Evolutionary conservation across 2,113 vertebrate genomes (phyloP).

Genomic region (Istiophorus platypterus): DNA sequence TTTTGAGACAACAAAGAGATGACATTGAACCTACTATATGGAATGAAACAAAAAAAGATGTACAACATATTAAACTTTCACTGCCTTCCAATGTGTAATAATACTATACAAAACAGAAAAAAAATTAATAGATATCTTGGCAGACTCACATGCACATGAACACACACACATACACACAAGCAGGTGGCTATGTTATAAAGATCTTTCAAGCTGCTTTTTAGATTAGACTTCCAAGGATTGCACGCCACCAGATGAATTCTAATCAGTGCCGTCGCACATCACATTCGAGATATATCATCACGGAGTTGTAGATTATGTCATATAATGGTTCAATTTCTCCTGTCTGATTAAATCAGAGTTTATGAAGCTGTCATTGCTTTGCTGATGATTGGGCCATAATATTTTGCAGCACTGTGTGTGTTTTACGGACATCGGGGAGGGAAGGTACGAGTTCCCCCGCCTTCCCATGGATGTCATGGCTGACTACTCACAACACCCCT

Average conservation of each 20-base stretch:
- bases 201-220: constrained; percentile 47
- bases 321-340: constrained; percentile 80
- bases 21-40: constrained; percentile 79
- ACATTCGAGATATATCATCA: constrained; percentile 75
- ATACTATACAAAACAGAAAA: constrained; percentile 57
- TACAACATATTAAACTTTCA: constrained; percentile 72
- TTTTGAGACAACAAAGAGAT: constrained; percentile 84
- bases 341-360: constrained; percentile 84
- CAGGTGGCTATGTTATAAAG: constrained; percentile 37
- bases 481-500: constrained; percentile 42
- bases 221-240: constrained; percentile 72
- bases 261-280: constrained; percentile 71
- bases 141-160: constrained; percentile 17
- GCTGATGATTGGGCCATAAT: constrained; percentile 76
- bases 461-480: constrained; percentile 15
- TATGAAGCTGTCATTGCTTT: constrained; percentile 82
- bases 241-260: constrained; percentile 70
- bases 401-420: constrained; percentile 70
- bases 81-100: constrained; percentile 55
- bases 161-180: constrained; percentile 18
- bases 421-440: constrained; percentile 71
- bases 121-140: constrained; percentile 60
- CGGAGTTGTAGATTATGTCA: constrained; percentile 78
- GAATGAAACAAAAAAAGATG: constrained; percentile 72
- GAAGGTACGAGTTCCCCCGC: not conserved